Percentiles rank a stretch among this genome's conserved stretches.
These are phyloP conservation scores for Emys orbicularis DNA, from an alignment of 2,797 vertebrate species.

Conservation along the genomic window DNA sequence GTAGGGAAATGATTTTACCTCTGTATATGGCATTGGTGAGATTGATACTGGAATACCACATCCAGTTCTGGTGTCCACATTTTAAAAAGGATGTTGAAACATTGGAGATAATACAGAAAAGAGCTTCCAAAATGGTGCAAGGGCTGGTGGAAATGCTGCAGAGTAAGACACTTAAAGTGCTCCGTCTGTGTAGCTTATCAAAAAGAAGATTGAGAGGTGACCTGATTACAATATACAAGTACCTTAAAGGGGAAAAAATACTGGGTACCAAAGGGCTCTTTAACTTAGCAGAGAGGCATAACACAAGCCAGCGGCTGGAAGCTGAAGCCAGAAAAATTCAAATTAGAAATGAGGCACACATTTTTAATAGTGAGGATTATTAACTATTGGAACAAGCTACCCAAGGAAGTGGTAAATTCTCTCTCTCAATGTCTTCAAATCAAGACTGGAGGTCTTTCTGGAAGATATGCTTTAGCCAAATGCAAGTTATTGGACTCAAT, in stretches of 20 bases:
- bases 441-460: conserved; percentile 29
- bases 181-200: conserved; percentile 15
- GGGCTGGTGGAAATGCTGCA: conserved; percentile 2
- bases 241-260: conserved; percentile 42
- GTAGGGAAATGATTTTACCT: background rate
- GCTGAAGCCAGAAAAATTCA: conserved; percentile 53
- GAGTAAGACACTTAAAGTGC: background rate
- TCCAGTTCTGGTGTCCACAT: background rate
- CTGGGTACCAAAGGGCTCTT: conserved; percentile 46
- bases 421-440: background rate
- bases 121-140: background rate
- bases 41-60: background rate
- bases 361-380: conserved; percentile 36
- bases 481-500: background rate
- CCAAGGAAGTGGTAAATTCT: background rate
- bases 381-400: conserved; percentile 44
- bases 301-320: background rate
- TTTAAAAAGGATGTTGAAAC: conserved; percentile 10
- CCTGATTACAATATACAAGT: conserved; percentile 40
- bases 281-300: background rate
- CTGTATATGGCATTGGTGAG: background rate
- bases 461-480: background rate
- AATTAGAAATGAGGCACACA: background rate
- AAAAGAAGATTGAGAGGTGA: background rate
- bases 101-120: conserved; percentile 9